Evolutionary conservation across 2,113 vertebrate species (phyloP), one percentile per base, ranked within the genome.

Genomic region (Uria lomvia): DNA sequence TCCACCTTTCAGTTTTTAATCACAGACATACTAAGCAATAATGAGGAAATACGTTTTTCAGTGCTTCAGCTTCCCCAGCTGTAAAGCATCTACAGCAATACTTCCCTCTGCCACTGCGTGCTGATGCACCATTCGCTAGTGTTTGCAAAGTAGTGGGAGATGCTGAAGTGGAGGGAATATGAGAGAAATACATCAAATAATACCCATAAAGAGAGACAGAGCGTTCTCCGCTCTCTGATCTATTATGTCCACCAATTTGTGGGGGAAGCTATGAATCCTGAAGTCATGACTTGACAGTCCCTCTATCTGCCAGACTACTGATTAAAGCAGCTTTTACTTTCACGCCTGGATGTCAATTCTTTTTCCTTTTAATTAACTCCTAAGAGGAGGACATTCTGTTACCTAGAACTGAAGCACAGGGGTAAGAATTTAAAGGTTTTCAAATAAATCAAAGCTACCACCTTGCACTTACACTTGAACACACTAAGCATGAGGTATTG

Each of bases 311-410:
- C 83, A 88, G 60, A 70, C 38, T 71, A 55, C 52, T 47, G 78
- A 94, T 86, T 80, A 88, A 83, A 88, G 43, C n/a, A 88, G 68
- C 56, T 92, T 71, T 86, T 80, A 79, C 49, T 90, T 82, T 55
- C 78, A 66, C 0, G 0, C 29, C n/a, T 59, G 67, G 58, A 42
- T 67, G 83, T 36, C 40, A 84, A 36, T 55, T 53, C 15, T 58
- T 56, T 74, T 42, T 72, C 36, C 20, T 68, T 56, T 88, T 87
- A 87, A 94, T 95, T 83, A 92, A 84, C 72, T 66, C 12, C n/a
- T 88, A 63, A 62, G 58, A 93, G 36, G 42, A 30, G 60, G 52
- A 85, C 78, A 71, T 63, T 76, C 70, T 70, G 34, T 68, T 63
- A 70, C 23, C 36, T 40, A 52, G 38, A 90, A 78, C 21, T 50